These are phyloP conservation scores for Anorthoa munda DNA, from an alignment of 2,888 invertebrate genomes.

Conservation along the genomic window DNA sequence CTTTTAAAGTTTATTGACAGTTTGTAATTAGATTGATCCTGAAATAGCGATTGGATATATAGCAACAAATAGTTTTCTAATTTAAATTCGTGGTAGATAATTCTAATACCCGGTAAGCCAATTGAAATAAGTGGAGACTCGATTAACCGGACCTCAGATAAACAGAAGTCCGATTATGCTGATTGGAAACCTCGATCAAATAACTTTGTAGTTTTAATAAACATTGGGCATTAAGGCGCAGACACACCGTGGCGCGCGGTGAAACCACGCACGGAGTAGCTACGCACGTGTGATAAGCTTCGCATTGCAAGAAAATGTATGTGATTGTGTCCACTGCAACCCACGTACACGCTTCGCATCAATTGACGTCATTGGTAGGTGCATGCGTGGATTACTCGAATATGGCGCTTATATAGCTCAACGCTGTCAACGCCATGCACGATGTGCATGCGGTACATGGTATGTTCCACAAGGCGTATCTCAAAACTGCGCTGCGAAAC, in stretches of 20 bases:
- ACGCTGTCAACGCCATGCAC: background rate
- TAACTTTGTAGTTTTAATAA: too few species aligned
- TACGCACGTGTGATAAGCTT: background rate
- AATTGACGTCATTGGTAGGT: background rate
- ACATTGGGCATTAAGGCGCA: background rate
- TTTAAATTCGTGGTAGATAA: too few species aligned
- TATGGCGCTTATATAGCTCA: background rate
- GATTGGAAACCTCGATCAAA: too few species aligned
- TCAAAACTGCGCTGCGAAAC: too few species aligned
- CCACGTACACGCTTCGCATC: background rate
- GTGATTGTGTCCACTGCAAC: background rate
- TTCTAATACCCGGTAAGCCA: background rate
- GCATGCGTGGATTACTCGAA: background rate
- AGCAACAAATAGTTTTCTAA: background rate
- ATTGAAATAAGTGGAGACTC: background rate
- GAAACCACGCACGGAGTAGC: background rate
- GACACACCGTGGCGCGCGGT: background rate
- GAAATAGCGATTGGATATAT: conserved; percentile 10
- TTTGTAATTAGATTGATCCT: conserved; percentile 13
- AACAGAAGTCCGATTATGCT: too few species aligned
- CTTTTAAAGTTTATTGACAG: conserved; percentile 26
- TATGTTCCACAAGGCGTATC: too few species aligned
- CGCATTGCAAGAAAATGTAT: background rate
- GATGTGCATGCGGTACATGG: background rate
- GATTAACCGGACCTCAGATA: too few species aligned